These are phyloP conservation scores for Pterophyllum scalare DNA, from an alignment of 2,113 vertebrate genomes.

Conservation along the genomic window DNA sequence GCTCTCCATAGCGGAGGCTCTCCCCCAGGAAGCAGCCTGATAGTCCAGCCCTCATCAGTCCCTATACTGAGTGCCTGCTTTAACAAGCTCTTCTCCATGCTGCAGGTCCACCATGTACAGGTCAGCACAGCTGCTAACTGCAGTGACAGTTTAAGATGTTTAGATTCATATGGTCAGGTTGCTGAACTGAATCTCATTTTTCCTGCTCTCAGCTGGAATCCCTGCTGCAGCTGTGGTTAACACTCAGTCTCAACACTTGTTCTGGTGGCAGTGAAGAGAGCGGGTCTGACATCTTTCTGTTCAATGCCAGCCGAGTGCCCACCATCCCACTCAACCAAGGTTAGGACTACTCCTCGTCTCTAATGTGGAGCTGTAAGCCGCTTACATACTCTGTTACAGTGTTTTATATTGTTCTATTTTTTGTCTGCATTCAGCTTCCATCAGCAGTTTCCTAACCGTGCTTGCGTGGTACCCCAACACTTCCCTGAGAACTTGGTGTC, in stretches of 20 bases:
- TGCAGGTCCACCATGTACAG: slow-evolving; percentile 98
- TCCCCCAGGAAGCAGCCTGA: slow-evolving; percentile 82
- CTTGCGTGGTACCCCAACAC: slow-evolving; percentile 98
- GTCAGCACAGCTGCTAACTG: slow-evolving; percentile 70
- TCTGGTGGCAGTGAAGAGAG: slow-evolving; percentile 89
- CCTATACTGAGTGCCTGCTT: slow-evolving; percentile 97
- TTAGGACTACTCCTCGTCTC: slow-evolving; percentile 63
- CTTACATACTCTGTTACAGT: neutral
- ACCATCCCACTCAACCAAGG: slow-evolving; percentile 97
- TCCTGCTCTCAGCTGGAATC: slow-evolving; percentile 88
- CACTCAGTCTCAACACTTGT: slow-evolving; percentile 95
- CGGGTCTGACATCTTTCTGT: slow-evolving; percentile 94
- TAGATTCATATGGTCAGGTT: neutral
- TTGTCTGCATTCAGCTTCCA: slow-evolving; percentile 84
- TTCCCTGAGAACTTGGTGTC: slow-evolving; percentile 95
- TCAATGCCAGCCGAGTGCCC: slow-evolving; percentile 94
- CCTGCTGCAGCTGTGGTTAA: slow-evolving; percentile 96
- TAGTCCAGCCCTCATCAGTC: slow-evolving; percentile 92
- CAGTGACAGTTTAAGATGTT: neutral
- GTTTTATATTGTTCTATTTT: neutral
- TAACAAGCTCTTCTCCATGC: slow-evolving; percentile 98
- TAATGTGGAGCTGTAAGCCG: neutral
- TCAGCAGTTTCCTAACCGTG: slow-evolving; percentile 95
- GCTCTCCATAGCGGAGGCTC: slow-evolving; percentile 86
- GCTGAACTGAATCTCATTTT: neutral